Percentiles rank a stretch among this genome's conserved stretches.
Conservation (phyloP, 2,888 invertebrate species). For the Escarpia spicata region DNA sequence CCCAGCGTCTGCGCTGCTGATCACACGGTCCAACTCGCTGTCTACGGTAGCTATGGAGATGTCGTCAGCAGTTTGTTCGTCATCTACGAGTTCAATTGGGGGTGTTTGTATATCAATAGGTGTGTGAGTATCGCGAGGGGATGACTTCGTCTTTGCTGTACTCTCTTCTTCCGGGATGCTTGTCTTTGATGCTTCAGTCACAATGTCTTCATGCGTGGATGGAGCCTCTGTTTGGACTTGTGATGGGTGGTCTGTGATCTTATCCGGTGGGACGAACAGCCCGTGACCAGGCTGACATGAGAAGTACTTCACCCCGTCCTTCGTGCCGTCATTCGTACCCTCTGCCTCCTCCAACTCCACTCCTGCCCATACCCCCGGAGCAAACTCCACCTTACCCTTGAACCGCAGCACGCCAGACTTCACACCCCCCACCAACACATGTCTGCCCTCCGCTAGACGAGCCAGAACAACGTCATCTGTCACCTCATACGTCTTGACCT, state of each 20-base stretch:
- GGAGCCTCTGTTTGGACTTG: not conserved
- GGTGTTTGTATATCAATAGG: not conserved
- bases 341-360: constrained; percentile 53
- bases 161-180: not conserved
- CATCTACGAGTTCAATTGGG: not conserved
- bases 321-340: constrained; percentile 52
- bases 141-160: not conserved
- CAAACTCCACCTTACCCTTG: constrained; percentile 55
- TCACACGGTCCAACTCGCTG: constrained; percentile 43
- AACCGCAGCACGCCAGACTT: constrained; percentile 48
- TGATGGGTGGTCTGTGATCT: not conserved
- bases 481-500: not conserved
- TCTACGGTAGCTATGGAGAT: constrained; percentile 39
- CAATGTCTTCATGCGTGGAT: not conserved
- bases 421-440: constrained; percentile 51
- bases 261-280: constrained; percentile 21
- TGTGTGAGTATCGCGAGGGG: not conserved
- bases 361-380: constrained; percentile 58
- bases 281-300: constrained; percentile 21
- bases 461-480: not conserved
- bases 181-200: not conserved
- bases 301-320: constrained; percentile 32
- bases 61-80: constrained; percentile 28
- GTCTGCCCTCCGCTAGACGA: constrained; percentile 45
- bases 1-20: constrained; percentile 37